phyloP scores from a whole-genome alignment of 2,797 vertebrate genomes.

The Cuniculus paca region DNA sequence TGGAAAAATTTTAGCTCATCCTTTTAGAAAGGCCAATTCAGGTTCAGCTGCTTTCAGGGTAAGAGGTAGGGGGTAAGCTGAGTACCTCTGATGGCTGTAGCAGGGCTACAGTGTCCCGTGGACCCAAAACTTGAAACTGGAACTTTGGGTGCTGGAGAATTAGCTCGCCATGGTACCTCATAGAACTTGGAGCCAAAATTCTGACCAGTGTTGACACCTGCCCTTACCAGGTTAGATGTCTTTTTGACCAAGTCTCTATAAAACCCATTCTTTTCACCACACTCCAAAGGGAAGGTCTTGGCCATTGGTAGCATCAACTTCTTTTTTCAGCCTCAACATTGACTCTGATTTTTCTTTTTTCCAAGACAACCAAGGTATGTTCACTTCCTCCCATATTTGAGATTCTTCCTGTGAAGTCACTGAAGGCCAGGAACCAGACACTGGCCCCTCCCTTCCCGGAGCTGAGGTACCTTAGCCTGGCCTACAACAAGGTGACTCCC shows the following conservation, averaged over 20 bases:
- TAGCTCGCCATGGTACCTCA: constrained; percentile 12
- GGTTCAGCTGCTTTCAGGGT: neutral
- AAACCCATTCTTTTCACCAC: neutral
- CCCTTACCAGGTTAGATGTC: neutral
- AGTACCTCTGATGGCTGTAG: neutral
- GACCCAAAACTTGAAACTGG: neutral
- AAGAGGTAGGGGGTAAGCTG: neutral
- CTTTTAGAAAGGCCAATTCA: neutral
- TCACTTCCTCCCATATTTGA: constrained; percentile 59
- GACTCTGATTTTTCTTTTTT: constrained; percentile 62
- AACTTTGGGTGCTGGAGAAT: constrained; percentile 42
- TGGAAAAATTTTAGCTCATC: constrained; percentile 14
- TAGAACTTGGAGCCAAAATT: constrained; percentile 62
- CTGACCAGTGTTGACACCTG: neutral
- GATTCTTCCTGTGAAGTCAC: constrained; percentile 70
- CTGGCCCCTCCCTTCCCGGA: constrained; percentile 89
- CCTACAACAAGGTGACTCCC: constrained; percentile 92
- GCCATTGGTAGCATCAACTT: neutral
- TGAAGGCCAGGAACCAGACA: constrained; percentile 66
- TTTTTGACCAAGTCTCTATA: constrained; percentile 10
- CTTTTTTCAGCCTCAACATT: constrained; percentile 11
- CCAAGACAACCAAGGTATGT: constrained; percentile 72
- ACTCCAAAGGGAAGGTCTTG: neutral
- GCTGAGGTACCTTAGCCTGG: constrained; percentile 92
- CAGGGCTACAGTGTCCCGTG: neutral